Evolutionary conservation across 30 jellyfish, hydroid and myxozoan species (phyloP), one percentile per base, ranked within the genome.

Genomic region (Aurelia aurita): DNA sequence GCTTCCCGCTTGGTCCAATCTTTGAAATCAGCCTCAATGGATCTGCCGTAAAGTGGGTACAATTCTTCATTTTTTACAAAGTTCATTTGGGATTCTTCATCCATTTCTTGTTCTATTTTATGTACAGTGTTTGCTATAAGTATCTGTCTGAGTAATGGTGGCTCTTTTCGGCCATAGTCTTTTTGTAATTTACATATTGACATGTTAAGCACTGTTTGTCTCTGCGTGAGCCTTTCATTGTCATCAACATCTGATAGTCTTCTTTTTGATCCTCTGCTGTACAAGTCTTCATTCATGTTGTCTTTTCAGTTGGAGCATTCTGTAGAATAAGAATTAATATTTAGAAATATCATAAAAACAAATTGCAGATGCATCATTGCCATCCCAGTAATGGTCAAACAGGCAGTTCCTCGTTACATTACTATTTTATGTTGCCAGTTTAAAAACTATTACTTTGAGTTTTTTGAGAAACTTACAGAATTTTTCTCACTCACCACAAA

Each of bases 161-260:
- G 98, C 82, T 92, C 98, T 31, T 86, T 87, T 62, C 95, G 82
- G 64, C 98, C 98, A 69, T 86, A 79, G 77, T 87, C 96, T 65
- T 82, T 92, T 55, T 92, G 97, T 58, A 92, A 79, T 78, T 92
- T 92, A 79, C 98, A 92, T 46, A 92, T 92, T 12, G 98, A 92
- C 98, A 92, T 92, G 60, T 92, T 92, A 4, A 92, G 93, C 16
- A 92, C 80, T 73, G 92, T 92, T 60, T 92, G 98, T 66, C 98
- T 65, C 57, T 87, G 95, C 5, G 98, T 80, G 29, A 92, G 78
- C 72, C 98, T 62, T 82, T 92, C 98, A 65, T 82, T 92, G 74
- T 80, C 97, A 77, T 92, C 98, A 14, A 93, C 95, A 84, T 92
- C 97, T 49, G 98, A 92, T 32, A 87, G 72, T 45, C 98, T 82